These are phyloP conservation scores for Alligator mississippiensis DNA, from an alignment of 2,113 vertebrate genomes.

Conservation along the genomic window DNA sequence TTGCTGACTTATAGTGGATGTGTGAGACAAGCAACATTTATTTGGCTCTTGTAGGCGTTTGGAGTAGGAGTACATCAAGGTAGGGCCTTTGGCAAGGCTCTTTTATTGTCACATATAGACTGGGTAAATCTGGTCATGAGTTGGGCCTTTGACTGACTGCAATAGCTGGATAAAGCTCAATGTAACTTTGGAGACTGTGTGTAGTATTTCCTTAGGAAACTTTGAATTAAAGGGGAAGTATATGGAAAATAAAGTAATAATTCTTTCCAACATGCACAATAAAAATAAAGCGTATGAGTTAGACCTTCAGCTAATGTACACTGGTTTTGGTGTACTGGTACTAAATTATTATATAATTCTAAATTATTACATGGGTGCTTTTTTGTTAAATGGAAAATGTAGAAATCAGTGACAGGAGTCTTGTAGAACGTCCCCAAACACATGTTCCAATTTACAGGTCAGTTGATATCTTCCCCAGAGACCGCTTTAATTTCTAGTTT, in stretches of 20 bases:
- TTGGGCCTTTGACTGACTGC: slow-evolving; percentile 33
- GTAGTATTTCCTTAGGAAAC: background rate
- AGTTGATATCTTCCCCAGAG: slow-evolving; percentile 59
- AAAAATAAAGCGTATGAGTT: background rate
- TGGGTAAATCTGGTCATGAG: background rate
- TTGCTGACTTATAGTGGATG: background rate
- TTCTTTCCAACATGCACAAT: background rate
- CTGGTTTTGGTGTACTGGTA: background rate
- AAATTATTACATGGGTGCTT: background rate
- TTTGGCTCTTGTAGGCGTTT: slow-evolving; percentile 27
- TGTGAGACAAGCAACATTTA: slow-evolving; percentile 48
- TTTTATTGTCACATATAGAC: background rate
- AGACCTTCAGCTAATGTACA: background rate
- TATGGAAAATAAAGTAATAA: background rate
- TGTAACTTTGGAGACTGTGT: slow-evolving; percentile 40
- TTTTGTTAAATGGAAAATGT: slow-evolving; percentile 20
- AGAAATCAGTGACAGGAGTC: slow-evolving; percentile 14
- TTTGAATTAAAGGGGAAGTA: slow-evolving; percentile 20
- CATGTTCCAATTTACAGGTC: slow-evolving; percentile 55
- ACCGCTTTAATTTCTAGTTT: slow-evolving; percentile 16
- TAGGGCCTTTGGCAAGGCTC: slow-evolving; percentile 8
- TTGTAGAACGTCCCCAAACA: slow-evolving; percentile 27
- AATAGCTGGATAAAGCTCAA: slow-evolving; percentile 19
- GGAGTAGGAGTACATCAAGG: slow-evolving; percentile 36
- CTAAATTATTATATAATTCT: slow-evolving; percentile 36